Conservation (phyloP, 2,113 vertebrate species). For the Anarrhichthys ocellatus region DNA sequence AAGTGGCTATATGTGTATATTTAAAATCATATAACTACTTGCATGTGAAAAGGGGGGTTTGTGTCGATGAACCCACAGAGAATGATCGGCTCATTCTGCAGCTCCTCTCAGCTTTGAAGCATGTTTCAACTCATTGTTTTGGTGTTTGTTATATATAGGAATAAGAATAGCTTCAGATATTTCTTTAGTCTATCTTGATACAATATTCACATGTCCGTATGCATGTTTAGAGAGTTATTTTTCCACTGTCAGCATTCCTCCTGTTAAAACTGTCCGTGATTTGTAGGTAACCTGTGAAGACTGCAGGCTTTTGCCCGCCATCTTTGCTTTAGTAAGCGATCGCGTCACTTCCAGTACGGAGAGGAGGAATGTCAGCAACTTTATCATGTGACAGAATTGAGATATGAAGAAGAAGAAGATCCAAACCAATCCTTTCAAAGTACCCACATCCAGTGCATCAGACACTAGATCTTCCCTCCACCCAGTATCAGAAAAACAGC, state of each 20-base stretch:
- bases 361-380: not conserved
- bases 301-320: not conserved
- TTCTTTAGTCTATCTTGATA: not conserved
- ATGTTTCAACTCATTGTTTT: not conserved
- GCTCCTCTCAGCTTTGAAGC: not conserved
- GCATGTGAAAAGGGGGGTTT: not conserved
- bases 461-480: not conserved
- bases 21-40: not conserved
- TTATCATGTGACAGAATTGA: not conserved
- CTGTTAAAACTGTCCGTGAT: not conserved
- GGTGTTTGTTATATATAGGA: not conserved
- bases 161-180: not conserved
- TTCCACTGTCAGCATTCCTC: not conserved
- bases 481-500: not conserved
- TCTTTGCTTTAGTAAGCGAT: not conserved
- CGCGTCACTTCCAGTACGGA: not conserved
- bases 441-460: not conserved
- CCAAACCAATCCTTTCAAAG: not conserved
- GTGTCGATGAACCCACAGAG: not conserved
- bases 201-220: no score
- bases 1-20: not conserved
- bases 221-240: not conserved
- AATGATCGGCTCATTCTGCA: not conserved
- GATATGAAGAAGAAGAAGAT: not conserved
- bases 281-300: not conserved